A percentile compares a stretch with the other conserved stretches of the same genome.
Evolutionary conservation across 2,888 invertebrate species (phyloP).

Genomic region (Tuta absoluta): DNA sequence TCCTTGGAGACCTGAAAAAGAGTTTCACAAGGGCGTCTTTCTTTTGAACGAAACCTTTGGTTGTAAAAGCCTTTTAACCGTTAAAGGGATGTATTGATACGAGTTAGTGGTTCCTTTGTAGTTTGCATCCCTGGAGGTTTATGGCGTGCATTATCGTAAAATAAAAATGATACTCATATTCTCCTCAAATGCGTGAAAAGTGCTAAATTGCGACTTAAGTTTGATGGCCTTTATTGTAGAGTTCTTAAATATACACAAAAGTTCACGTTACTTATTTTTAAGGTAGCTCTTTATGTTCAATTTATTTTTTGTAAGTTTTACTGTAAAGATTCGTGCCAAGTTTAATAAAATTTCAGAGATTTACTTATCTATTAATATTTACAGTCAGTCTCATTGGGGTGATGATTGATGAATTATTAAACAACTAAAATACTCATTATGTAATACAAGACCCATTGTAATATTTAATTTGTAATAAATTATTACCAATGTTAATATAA

Average conservation of each 20-base stretch:
- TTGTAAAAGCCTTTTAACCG: conserved; percentile 66
- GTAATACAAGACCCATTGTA: no score
- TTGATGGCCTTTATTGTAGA: neutral
- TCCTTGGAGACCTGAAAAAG: conserved; percentile 74
- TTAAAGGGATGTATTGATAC: conserved; percentile 59
- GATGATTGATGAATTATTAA: no score
- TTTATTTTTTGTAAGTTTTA: neutral
- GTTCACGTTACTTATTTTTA: neutral
- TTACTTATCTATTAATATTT: no score
- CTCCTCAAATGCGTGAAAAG: conserved; percentile 18
- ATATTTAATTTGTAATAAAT: no score
- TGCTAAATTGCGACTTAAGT: conserved; percentile 8
- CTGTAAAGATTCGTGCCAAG: neutral
- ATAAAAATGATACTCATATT: conserved; percentile 37
- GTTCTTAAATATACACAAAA: neutral
- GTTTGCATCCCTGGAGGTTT: conserved; percentile 50
- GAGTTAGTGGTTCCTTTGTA: conserved; percentile 61
- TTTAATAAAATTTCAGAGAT: no score
- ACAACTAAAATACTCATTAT: no score
- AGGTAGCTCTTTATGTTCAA: neutral
- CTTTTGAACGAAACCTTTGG: conserved; percentile 68
- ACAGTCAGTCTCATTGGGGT: no score
- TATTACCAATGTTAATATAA: no score
- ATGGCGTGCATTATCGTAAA: conserved; percentile 48
- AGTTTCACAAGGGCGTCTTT: conserved; percentile 73